Base-by-base conservation (phyloP, 2,797 vertebrate genomes). In the Notamacropus eugenii region DNA sequence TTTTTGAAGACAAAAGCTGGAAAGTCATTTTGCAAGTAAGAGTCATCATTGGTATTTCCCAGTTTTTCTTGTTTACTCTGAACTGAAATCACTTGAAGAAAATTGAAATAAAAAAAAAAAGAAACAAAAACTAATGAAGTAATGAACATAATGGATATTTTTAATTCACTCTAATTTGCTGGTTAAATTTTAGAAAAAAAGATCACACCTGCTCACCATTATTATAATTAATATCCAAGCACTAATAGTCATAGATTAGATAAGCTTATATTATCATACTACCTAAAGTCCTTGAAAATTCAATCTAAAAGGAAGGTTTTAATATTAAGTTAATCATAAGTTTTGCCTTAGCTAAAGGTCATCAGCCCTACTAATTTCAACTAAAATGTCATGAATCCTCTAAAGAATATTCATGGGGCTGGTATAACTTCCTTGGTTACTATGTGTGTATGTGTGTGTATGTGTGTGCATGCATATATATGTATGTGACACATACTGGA, bases 131-230 rank as follows among this genome's bases (percentile, higher is more conserved):
- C 29, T 91, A 54, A 93, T 54, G 87, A 94, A 91, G n/a, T 91
- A 82, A 93, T 90, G 27, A 57, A 57, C 28, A 27, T 28, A 57
- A 57, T 57, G 56, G 28, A 28, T 28, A 57, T 54, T 92, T 50
- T 91, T 57, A 93, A 96, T 96, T 94, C 90, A 94, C 40, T 96
- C 54, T 93, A 97, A 97, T 95, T 95, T 97, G 19, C n/a, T 92
- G 34, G 54, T 96, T 6, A 92, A 91, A 96, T 55, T 92, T 96
- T 50, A 14, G 90, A 91, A 82, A 95, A 95, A 95, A 93, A 92
- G 29, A 96, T 95, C 54, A 95, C 9, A 92, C n/a, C 54, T 95
- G 46, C 34, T 55, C 54, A 91, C 28, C 82, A 94, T 94, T 93
- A 92, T 54, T 95, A 94, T 59, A 93, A 95, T 55, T 95, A 93